phyloP scores from a whole-genome alignment of 2,888 invertebrate species.

The Salticus scenicus region DNA sequence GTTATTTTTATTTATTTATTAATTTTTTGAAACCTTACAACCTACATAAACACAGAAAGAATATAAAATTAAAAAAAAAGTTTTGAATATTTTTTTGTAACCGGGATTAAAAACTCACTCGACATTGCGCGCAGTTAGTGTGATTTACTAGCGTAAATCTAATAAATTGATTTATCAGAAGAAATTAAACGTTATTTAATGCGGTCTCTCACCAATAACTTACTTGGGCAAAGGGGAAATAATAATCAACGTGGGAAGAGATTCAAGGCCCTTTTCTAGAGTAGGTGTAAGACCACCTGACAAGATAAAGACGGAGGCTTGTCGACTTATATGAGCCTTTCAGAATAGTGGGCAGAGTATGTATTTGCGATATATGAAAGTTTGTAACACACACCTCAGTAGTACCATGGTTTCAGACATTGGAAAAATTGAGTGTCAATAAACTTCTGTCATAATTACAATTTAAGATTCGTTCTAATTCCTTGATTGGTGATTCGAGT shows the following conservation, averaged over 20 bases:
- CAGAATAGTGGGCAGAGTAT: conserved; percentile 33
- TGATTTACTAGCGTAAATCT: too few species aligned
- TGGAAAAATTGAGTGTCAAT: conserved; percentile 53
- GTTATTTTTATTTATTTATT: too few species aligned
- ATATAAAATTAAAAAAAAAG: too few species aligned
- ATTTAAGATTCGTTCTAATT: conserved; percentile 27
- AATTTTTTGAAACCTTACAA: too few species aligned
- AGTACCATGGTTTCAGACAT: conserved; percentile 9
- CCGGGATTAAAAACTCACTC: too few species aligned
- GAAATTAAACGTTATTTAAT: not conserved
- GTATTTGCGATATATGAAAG: conserved; percentile 32
- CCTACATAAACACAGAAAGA: too few species aligned
- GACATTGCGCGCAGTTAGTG: too few species aligned
- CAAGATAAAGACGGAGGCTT: conserved; percentile 32
- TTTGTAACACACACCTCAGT: conserved; percentile 38
- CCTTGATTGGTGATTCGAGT: not conserved
- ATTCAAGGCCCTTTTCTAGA: conserved; percentile 30
- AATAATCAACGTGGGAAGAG: conserved; percentile 41
- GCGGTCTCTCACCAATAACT: not conserved
- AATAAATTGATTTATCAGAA: not conserved
- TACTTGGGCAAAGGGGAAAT: not conserved
- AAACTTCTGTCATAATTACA: conserved; percentile 41
- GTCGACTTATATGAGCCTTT: not conserved
- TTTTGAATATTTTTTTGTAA: too few species aligned
- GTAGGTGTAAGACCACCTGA: conserved; percentile 37